Conservation (phyloP, 1,140 invertebrate species). For the Drosophila nannoptera region DNA sequence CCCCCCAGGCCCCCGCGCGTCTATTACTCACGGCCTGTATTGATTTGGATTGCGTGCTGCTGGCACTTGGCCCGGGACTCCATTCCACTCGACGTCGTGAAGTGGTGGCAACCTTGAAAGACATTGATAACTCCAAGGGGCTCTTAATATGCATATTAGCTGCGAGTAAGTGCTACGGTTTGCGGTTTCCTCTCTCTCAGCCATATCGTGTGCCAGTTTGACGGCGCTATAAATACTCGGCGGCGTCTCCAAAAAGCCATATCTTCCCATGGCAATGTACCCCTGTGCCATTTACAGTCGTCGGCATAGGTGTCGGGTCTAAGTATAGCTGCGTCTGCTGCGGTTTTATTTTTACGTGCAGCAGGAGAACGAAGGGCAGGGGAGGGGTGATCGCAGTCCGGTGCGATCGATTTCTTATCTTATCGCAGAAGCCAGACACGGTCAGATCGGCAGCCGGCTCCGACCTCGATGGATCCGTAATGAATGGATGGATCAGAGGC, state of each 20-base stretch:
- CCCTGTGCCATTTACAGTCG: conserved; percentile 63
- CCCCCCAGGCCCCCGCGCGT: conserved; percentile 35
- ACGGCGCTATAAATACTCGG: conserved; percentile 49
- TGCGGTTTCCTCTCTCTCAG: conserved; percentile 14
- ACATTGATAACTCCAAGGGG: conserved; percentile 18
- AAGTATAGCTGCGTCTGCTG: conserved; percentile 49
- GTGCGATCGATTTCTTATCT: conserved; percentile 15
- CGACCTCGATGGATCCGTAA: conserved; percentile 54
- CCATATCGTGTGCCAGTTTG: conserved; percentile 26
- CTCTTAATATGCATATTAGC: conserved; percentile 45
- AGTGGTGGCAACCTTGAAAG: conserved; percentile 56
- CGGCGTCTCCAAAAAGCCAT: conserved; percentile 30
- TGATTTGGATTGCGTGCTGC: conserved; percentile 66
- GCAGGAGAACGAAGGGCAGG: no score
- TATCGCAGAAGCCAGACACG: conserved; percentile 8
- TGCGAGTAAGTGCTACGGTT: background rate
- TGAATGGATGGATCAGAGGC: background rate
- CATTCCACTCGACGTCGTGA: conserved; percentile 25
- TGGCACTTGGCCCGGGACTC: conserved; percentile 37
- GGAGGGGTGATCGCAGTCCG: no score
- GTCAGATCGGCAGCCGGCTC: background rate
- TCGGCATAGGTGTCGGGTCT: conserved; percentile 21
- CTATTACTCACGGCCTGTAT: conserved; percentile 41
- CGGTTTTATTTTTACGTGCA: conserved; percentile 32
- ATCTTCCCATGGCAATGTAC: conserved; percentile 58